A percentile compares a stretch with the other conserved stretches of the same genome.
These are phyloP conservation scores for Delia radicum DNA, from an alignment of 1,140 invertebrate genomes.

Conservation along the genomic window DNA sequence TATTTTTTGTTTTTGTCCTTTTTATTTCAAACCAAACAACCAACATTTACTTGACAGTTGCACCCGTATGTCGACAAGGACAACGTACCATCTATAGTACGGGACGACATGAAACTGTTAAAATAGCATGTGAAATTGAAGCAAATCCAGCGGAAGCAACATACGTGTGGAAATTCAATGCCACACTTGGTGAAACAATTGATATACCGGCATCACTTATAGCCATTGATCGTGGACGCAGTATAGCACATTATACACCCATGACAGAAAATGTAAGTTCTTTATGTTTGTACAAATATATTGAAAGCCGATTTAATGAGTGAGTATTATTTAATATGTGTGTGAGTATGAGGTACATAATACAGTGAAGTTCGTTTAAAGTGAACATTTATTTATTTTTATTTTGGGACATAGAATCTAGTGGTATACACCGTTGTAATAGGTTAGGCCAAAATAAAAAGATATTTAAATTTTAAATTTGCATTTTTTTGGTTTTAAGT, in stretches of 20 bases:
- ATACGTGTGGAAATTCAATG: constrained; percentile 79
- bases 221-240: constrained; percentile 63
- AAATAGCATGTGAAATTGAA: constrained; percentile 78
- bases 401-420: too few relatives aligned
- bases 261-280: constrained; percentile 63
- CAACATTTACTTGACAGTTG: constrained; percentile 59
- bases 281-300: not conserved
- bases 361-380: too few relatives aligned
- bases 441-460: too few relatives aligned
- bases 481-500: too few relatives aligned
- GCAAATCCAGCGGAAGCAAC: constrained; percentile 75
- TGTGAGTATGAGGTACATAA: too few relatives aligned
- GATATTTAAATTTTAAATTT: too few relatives aligned
- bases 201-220: constrained; percentile 66
- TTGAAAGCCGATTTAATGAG: not conserved
- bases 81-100: constrained; percentile 73
- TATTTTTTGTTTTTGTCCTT: not conserved
- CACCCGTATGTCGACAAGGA: constrained; percentile 68
- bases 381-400: too few relatives aligned
- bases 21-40: not conserved
- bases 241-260: constrained; percentile 68
- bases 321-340: too few relatives aligned
- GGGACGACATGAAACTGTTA: constrained; percentile 73
- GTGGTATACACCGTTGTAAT: too few relatives aligned
- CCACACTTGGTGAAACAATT: constrained; percentile 66